Percentiles rank a stretch among this genome's conserved stretches.
Conservation (phyloP, 2,113 vertebrate species). For the Labrus mixtus region DNA sequence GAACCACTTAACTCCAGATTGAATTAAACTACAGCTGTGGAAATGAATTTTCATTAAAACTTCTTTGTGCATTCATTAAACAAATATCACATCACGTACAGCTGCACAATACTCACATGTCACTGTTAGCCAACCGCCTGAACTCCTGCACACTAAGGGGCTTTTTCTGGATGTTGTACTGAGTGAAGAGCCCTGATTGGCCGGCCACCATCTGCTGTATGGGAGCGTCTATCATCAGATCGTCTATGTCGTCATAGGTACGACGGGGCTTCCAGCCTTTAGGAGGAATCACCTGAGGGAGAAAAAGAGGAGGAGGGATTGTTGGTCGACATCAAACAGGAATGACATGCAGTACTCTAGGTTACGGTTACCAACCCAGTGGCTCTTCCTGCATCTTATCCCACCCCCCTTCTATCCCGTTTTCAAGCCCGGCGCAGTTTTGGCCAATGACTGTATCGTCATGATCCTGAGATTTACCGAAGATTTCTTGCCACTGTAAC, state of each 20-base stretch:
- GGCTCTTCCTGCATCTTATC: no score
- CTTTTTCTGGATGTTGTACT: constrained; percentile 99
- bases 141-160: constrained; percentile 96
- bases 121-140: constrained; percentile 93
- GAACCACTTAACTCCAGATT: neutral
- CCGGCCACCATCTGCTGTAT: constrained; percentile 98
- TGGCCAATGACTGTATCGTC: no score
- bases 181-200: constrained; percentile 97
- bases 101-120: constrained; percentile 86
- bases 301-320: neutral
- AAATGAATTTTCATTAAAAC: neutral
- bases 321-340: neutral
- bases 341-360: neutral
- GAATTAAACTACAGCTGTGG: neutral
- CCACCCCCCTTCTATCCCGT: no score
- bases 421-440: no score
- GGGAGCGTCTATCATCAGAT: constrained; percentile 93
- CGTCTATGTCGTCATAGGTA: constrained; percentile 95
- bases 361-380: no score
- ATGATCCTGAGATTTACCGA: no score
- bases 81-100: no score
- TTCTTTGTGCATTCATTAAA: no score
- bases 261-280: constrained; percentile 95
- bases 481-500: no score
- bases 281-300: constrained; percentile 91